Conservation (phyloP, 1,140 invertebrate genomes). For the Drosophila pallidifrons region DNA sequence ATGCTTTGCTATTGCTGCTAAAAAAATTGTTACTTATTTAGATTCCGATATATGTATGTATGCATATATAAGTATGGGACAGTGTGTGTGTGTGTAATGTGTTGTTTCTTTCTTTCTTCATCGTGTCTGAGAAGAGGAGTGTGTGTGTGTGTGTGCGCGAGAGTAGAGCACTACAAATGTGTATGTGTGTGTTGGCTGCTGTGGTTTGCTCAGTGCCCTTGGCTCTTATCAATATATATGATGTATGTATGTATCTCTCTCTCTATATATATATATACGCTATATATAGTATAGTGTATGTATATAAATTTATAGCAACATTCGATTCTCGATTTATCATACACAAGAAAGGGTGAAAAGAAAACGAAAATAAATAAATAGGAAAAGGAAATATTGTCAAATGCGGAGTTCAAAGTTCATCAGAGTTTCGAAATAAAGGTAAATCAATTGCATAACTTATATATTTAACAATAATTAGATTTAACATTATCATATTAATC, state of each 20-base stretch:
- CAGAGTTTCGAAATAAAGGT: conserved; percentile 22
- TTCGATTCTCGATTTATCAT: conserved; percentile 31
- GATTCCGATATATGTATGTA: conserved; percentile 51
- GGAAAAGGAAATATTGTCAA: conserved; percentile 35
- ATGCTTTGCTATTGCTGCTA: conserved; percentile 60
- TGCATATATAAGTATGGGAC: conserved; percentile 35
- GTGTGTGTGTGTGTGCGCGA: conserved; percentile 24
- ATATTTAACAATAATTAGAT: conserved; percentile 76
- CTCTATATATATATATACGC: conserved; percentile 18
- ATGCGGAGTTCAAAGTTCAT: conserved; percentile 25
- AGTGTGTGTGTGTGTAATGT: conserved; percentile 3
- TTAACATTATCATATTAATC: conserved; percentile 49
- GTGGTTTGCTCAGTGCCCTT: conserved; percentile 31
- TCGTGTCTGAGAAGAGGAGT: conserved; percentile 2
- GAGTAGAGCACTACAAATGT: conserved; percentile 28
- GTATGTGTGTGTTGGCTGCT: conserved; percentile 18
- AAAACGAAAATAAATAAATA: not conserved
- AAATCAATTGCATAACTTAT: conserved; percentile 74
- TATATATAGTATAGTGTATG: conserved; percentile 18
- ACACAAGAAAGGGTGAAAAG: conserved; percentile 11
- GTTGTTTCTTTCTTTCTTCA: conserved; percentile 2
- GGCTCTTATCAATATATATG: conserved; percentile 26
- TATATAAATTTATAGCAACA: conserved; percentile 40
- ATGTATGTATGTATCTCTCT: too few relatives aligned
- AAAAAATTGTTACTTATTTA: conserved; percentile 56